phyloP scores from a whole-genome alignment of 1,140 invertebrate species.

The Aradophagus sp. region DNA sequence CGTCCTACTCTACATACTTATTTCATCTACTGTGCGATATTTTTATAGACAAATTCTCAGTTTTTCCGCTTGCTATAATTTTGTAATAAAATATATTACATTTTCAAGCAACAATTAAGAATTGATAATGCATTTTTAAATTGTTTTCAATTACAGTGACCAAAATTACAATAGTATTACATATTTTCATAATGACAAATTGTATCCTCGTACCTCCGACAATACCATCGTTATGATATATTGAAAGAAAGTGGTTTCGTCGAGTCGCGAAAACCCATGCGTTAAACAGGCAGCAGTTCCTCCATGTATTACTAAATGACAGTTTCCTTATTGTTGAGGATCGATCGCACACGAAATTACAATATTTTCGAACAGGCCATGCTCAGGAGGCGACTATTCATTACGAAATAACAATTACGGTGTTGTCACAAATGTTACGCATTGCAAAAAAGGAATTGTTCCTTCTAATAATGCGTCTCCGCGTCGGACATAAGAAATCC shows the following conservation, averaged over 20 bases:
- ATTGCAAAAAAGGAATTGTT: slow-evolving; percentile 40
- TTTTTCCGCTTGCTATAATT: too few relatives aligned
- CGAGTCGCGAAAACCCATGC: slow-evolving; percentile 26
- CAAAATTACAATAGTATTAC: too few relatives aligned
- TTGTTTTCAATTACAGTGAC: too few relatives aligned
- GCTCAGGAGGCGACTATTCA: too few relatives aligned
- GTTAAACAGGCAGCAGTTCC: slow-evolving; percentile 26
- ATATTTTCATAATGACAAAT: slow-evolving; percentile 22
- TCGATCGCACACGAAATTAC: slow-evolving; percentile 25
- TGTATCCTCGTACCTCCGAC: slow-evolving; percentile 1
- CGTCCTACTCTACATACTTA: too few relatives aligned
- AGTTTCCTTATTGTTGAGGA: slow-evolving; percentile 53
- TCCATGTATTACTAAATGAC: slow-evolving; percentile 50
- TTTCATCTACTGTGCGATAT: too few relatives aligned
- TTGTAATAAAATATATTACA: too few relatives aligned
- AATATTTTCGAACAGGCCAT: slow-evolving; percentile 26
- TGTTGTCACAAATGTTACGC: slow-evolving; percentile 55
- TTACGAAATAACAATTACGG: slow-evolving; percentile 50
- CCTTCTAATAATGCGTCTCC: slow-evolving; percentile 46
- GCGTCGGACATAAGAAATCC: slow-evolving; percentile 42
- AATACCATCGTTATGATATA: slow-evolving; percentile 45
- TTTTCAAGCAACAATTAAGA: too few relatives aligned
- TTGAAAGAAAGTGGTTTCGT: slow-evolving; percentile 46
- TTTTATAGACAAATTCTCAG: too few relatives aligned
- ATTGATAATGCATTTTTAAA: too few relatives aligned